Percentiles rank a stretch among this genome's conserved stretches.
Conservation (phyloP, 2,113 vertebrate species). For the Tragulus kanchil region DNA sequence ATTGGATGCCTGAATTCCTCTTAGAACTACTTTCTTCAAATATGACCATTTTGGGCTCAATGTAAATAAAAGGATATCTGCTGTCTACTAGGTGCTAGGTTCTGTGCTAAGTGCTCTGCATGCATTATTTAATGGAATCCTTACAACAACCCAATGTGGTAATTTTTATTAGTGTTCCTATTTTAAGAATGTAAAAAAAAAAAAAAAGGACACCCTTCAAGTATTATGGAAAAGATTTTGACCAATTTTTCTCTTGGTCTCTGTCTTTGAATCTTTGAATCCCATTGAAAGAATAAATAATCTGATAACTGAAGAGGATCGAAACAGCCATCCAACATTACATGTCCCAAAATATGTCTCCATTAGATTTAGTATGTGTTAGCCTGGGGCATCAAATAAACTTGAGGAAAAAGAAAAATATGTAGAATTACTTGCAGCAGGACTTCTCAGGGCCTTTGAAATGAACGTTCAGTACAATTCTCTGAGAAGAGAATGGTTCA, state of each 20-base stretch:
- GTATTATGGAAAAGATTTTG: slow-evolving; percentile 13
- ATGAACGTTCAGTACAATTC: background rate
- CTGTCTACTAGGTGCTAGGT: slow-evolving; percentile 36
- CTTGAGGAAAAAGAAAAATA: background rate
- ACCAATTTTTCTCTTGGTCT: slow-evolving; percentile 52
- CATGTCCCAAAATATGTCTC: background rate
- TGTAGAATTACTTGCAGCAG: background rate
- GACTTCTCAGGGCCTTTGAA: slow-evolving; percentile 14
- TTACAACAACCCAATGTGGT: background rate
- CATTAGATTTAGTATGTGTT: background rate
- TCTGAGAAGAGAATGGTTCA: background rate
- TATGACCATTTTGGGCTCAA: slow-evolving; percentile 23
- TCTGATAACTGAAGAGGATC: background rate
- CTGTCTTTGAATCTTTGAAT: slow-evolving; percentile 25
- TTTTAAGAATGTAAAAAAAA: slow-evolving; percentile 39
- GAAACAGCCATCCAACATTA: background rate
- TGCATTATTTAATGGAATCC: slow-evolving; percentile 60
- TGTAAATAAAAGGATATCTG: background rate
- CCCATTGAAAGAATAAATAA: background rate
- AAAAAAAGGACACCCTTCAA: background rate
- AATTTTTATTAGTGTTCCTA: slow-evolving; percentile 43
- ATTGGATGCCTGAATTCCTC: slow-evolving; percentile 48
- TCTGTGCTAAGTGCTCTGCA: slow-evolving; percentile 48
- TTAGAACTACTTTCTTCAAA: slow-evolving; percentile 53
- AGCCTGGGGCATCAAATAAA: background rate